Percentiles rank a stretch among this genome's conserved stretches.
These are phyloP conservation scores for Dinoponera quadriceps DNA, from an alignment of 1,140 invertebrate genomes.

Conservation along the genomic window DNA sequence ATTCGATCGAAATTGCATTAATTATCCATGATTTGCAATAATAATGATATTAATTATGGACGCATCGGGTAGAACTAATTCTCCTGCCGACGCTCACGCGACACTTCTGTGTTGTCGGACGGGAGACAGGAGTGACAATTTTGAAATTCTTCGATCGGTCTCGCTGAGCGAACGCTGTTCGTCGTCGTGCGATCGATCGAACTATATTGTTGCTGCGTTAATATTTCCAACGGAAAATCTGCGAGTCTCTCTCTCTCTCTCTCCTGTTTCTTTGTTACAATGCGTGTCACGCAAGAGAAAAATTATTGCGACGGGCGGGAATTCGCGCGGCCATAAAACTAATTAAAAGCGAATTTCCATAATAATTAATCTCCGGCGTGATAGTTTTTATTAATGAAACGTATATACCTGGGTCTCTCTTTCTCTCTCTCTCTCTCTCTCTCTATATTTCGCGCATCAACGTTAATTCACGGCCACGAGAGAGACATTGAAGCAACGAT, in stretches of 20 bases:
- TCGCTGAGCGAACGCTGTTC: no score
- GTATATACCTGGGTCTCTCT: background rate
- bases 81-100: background rate
- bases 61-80: constrained; percentile 31
- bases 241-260: background rate
- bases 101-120: background rate
- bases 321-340: constrained; percentile 32
- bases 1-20: constrained; percentile 57
- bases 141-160: no score
- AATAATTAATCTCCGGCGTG: constrained; percentile 56
- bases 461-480: constrained; percentile 50
- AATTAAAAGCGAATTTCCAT: constrained; percentile 56
- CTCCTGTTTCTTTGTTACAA: background rate
- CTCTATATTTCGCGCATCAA: constrained; percentile 38
- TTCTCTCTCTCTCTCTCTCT: background rate
- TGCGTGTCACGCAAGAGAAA: constrained; percentile 15
- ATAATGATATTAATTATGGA: constrained; percentile 44
- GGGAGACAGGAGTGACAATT: background rate
- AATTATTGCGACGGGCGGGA: constrained; percentile 22
- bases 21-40: constrained; percentile 53
- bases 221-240: background rate
- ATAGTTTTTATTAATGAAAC: constrained; percentile 59
- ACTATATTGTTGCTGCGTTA: background rate
- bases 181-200: background rate
- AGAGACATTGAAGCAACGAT: constrained; percentile 49